Evolutionary conservation across 2,888 invertebrate species (phyloP), one percentile per base, ranked within the genome.

Genomic region (Melieria omissa): DNA sequence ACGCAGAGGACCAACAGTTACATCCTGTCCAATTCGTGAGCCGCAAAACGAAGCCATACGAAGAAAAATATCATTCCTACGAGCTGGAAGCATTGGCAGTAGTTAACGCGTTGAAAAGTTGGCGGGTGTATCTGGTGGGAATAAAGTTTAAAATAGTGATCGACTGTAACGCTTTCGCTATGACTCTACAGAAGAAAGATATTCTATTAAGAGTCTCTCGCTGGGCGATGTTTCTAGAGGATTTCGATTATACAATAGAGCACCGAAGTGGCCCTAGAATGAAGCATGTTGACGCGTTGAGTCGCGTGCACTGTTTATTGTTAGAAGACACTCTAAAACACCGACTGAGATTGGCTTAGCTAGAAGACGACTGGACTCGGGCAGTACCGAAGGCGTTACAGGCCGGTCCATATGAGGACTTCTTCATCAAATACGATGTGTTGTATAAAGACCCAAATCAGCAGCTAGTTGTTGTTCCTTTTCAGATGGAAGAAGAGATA

Each of bases 81-180:
- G 83, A 85, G 58, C 71, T 85, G 4, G 83, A 86, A 77, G 81
- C 83, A 4, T 67, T 85, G 7, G 84, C 82, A 0, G 75, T 85
- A 5, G 78, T 84, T 6, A 72, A 81, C 74, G 80, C 84, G 0
- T 60, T 84, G 1, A 81, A 82, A 49, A 83, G 81, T 65, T 84
- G 84, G 74, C 61, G 82, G 10, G 74, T 81, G 0, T 84, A 83
- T n/a, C 70, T 65, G 85, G 7, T 84, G 5, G 81, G 81, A 5
- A 68, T 71, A 49, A 63, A 74, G 44, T 82, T 83, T 60, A 84
- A 80, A 72, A 80, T 84, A 10, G 73, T 83, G 4, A 82, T 81
- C 0, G 83, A 84, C 73, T 85, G 84, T 64, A 72, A 77, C 14
- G 80, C 83, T 1, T 82, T 85, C 49, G 72, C 78, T 14, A 76